A percentile compares a stretch with the other conserved stretches of the same genome.
Conservation (phyloP, 2,113 vertebrate species). For the Eulemur macaco region DNA sequence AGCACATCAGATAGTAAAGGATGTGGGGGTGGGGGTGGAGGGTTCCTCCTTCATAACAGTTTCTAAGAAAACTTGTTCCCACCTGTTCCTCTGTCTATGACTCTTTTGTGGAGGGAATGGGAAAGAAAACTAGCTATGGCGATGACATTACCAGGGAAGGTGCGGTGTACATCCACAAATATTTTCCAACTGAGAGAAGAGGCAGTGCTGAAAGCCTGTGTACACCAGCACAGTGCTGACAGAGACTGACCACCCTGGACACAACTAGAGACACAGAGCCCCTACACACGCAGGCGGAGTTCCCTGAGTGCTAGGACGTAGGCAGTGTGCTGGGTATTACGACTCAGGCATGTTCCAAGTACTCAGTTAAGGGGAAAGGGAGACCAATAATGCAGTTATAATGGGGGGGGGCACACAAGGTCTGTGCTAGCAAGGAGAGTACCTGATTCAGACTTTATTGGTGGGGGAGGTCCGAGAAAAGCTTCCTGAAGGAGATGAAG, state of each 20-base stretch:
- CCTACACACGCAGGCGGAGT: neutral
- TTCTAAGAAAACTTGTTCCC: constrained; percentile 73
- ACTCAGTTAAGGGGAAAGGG: neutral
- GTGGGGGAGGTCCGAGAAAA: neutral
- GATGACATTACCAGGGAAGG: neutral
- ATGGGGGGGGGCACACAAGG: neutral
- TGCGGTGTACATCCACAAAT: neutral
- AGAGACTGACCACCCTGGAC: neutral
- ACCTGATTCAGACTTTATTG: neutral
- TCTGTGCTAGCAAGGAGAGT: neutral
- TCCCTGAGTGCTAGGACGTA: neutral
- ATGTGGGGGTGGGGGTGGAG: neutral
- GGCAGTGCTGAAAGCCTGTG: neutral
- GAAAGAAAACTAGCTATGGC: constrained; percentile 27
- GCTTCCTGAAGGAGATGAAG: neutral
- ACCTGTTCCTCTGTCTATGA: constrained; percentile 66
- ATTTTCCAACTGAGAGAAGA: neutral
- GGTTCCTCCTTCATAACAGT: constrained; percentile 40
- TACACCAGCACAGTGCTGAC: neutral
- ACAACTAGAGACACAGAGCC: neutral
- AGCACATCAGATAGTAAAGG: neutral
- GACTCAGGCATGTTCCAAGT: neutral
- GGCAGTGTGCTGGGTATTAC: neutral
- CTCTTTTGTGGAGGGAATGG: constrained; percentile 67
- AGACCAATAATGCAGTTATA: neutral